Evolutionary conservation across 2,113 vertebrate genomes (phyloP).

Genomic region (Redunca redunca): DNA sequence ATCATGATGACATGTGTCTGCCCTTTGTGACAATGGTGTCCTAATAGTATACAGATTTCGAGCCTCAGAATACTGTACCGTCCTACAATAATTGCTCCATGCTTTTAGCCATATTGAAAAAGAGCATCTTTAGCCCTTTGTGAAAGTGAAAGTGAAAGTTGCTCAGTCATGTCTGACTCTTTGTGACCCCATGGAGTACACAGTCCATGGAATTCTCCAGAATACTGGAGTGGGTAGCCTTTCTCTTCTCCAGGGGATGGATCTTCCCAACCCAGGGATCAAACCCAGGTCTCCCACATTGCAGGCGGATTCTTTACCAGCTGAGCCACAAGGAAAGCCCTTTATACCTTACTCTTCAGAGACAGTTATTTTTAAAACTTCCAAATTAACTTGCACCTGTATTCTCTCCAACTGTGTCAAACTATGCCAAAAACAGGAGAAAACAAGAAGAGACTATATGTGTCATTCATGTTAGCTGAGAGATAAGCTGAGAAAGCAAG

Average conservation of each 20-base stretch:
- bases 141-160: neutral
- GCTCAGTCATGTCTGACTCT: neutral
- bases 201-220: neutral
- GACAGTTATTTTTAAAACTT: slow-evolving; percentile 48
- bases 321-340: neutral
- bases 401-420: slow-evolving; percentile 31
- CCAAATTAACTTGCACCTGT: neutral
- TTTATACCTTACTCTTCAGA: neutral
- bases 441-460: slow-evolving; percentile 26
- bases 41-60: neutral
- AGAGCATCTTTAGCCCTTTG: neutral
- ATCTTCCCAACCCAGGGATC: neutral
- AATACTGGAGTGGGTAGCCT: neutral
- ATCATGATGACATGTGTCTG: neutral
- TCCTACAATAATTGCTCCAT: neutral
- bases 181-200: neutral
- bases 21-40: neutral
- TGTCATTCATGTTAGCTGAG: slow-evolving; percentile 45
- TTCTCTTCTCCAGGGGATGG: neutral
- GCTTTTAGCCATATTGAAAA: slow-evolving; percentile 12
- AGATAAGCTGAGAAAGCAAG: slow-evolving; percentile 48
- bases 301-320: neutral
- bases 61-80: neutral
- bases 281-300: neutral
- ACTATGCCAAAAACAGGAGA: slow-evolving; percentile 31